Evolutionary conservation across 2,113 vertebrate genomes (phyloP).

Genomic region (Monarcha castaneiventris): DNA sequence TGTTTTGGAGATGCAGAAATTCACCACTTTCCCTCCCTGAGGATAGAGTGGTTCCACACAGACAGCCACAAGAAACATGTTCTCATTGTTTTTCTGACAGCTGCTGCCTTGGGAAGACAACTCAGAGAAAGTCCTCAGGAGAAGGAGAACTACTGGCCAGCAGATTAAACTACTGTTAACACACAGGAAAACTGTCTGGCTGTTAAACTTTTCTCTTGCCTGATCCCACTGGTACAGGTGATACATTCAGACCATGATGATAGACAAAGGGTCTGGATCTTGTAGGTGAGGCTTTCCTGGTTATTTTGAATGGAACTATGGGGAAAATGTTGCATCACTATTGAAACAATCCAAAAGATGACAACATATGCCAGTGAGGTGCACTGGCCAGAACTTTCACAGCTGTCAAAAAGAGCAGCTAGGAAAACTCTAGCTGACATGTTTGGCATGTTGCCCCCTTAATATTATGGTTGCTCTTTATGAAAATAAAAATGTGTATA

Average conservation of each 20-base stretch:
- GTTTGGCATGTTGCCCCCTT: background rate
- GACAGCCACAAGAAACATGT: constrained; percentile 48
- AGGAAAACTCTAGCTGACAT: background rate
- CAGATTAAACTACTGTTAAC: background rate
- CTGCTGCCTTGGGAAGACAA: constrained; percentile 29
- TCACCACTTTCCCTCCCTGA: background rate
- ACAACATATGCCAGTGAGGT: background rate
- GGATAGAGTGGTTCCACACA: constrained; percentile 33
- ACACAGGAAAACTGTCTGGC: background rate
- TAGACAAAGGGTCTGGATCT: background rate
- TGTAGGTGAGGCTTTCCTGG: background rate
- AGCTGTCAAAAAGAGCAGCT: background rate
- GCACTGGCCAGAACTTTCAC: background rate
- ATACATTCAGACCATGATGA: background rate
- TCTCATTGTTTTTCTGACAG: constrained; percentile 51
- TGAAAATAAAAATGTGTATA: background rate
- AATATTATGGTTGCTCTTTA: background rate
- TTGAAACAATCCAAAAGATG: background rate
- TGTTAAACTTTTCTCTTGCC: background rate
- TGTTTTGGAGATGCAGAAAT: background rate
- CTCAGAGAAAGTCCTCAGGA: background rate
- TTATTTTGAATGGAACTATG: background rate
- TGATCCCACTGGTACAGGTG: background rate
- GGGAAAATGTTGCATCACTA: background rate
- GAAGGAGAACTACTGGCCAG: background rate